A percentile compares a stretch with the other conserved stretches of the same genome.
phyloP scores from a whole-genome alignment of 1,140 invertebrate genomes.

The Araneus ventricosus region DNA sequence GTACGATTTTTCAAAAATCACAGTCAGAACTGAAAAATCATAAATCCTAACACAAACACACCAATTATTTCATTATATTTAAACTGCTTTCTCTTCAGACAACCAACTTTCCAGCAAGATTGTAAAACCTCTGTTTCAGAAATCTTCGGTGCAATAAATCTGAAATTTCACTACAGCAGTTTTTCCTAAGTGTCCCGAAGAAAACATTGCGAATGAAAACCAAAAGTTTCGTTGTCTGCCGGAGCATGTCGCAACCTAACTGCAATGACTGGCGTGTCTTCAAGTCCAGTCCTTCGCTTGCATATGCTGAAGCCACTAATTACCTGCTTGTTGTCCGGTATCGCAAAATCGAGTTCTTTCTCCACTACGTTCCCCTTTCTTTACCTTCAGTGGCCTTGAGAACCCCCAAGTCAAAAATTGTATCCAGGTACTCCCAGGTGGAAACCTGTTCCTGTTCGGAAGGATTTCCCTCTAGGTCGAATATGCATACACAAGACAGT shows the following conservation, averaged over 20 bases:
- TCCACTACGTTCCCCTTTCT: neutral
- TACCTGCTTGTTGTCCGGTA: constrained; percentile 26
- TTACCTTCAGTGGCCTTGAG: neutral
- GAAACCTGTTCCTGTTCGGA: constrained; percentile 6
- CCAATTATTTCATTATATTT: too few relatives aligned
- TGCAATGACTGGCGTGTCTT: constrained; percentile 25
- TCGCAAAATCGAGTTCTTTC: constrained; percentile 19
- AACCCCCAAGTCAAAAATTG: constrained; percentile 14
- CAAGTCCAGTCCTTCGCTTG: neutral
- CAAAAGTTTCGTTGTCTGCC: neutral
- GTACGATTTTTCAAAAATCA: too few relatives aligned
- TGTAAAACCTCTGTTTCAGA: too few relatives aligned
- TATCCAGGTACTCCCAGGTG: neutral
- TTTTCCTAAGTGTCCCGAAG: neutral
- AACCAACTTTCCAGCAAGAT: too few relatives aligned
- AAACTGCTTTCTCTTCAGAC: too few relatives aligned
- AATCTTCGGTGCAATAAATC: neutral
- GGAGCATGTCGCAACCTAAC: neutral
- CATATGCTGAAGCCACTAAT: neutral
- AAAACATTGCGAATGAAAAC: neutral
- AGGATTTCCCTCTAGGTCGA: constrained; percentile 18
- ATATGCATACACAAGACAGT: constrained; percentile 15
- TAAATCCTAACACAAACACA: too few relatives aligned
- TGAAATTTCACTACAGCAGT: neutral
- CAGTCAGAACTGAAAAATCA: too few relatives aligned